Base-by-base conservation (phyloP, 2,888 invertebrate genomes). In the Nomada ruficornis region DNA sequence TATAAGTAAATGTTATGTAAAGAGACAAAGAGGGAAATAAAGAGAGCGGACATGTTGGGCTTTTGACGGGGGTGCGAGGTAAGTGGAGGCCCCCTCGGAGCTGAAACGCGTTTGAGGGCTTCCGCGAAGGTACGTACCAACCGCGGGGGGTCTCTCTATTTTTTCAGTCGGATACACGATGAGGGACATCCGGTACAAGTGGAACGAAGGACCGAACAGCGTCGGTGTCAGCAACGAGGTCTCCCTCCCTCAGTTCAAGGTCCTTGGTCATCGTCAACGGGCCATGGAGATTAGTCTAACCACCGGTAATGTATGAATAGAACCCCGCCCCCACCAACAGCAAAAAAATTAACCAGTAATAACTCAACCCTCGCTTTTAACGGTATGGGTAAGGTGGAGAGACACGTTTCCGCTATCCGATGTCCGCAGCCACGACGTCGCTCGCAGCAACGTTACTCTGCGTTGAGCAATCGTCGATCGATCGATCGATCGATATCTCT, bases 211-310 rank as follows among this genome's bases (percentile, higher is more conserved):
- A 93, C 97, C 97, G 94, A 97, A 97, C 96, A 98, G 98, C 94
- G 98, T 98, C 95, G 98, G 98, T 95, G 98, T 98, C 94, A 98
- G 98, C 95, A 97, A 97, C 95, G 98, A 98, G 95, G 98, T 98
- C 95, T 98, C 98, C 94, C 97, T 98, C 95, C 98, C 98, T 95
- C 98, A 98, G 96, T 98, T 98, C 97, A 98, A 98, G 96, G 98
- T 98, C 95, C 97, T 98, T 95, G 98, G 98, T 94, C 98, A 98
- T 96, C 97, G 98, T 93, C 98, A 98, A 95, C 97, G 98, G 94
- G 98, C 97, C 94, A 98, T 98, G 97, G 98, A 98, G 96, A 98
- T 98, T 96, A 97, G 98, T 95, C 97, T 98, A 94, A 98, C 98
- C 94, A 98, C 98, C 97, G 98, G 98, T 98, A 97, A 95, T 94